Percentiles rank a stretch among this genome's conserved stretches.
These are phyloP conservation scores for Helicoverpa assulta DNA, from an alignment of 2,888 invertebrate species.

Conservation along the genomic window DNA sequence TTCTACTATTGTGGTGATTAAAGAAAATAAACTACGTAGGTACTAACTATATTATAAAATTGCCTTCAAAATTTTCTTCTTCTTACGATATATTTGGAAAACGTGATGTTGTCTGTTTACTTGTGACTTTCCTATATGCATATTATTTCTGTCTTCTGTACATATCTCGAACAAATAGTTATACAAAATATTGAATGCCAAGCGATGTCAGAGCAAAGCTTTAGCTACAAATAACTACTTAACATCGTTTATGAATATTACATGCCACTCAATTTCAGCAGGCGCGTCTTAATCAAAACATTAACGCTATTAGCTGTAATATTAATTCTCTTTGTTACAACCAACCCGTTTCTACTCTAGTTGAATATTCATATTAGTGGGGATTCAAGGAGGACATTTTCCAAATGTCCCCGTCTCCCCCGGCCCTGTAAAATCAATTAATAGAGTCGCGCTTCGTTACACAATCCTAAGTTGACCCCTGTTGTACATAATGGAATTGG, in stretches of 20 bases:
- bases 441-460: slow-evolving; percentile 81
- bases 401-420: slow-evolving; percentile 64
- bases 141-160: not conserved
- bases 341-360: slow-evolving; percentile 63
- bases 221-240: slow-evolving; percentile 55
- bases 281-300: slow-evolving; percentile 74
- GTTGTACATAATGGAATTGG: slow-evolving; percentile 71
- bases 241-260: slow-evolving; percentile 70
- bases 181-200: not conserved
- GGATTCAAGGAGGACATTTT: slow-evolving; percentile 61
- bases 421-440: slow-evolving; percentile 79
- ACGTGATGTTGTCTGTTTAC: too few relatives aligned
- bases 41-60: too few relatives aligned
- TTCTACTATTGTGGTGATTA: too few relatives aligned
- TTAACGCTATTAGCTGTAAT: slow-evolving; percentile 73
- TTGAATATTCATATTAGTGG: slow-evolving; percentile 80
- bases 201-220: slow-evolving; percentile 18
- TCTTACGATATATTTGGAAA: too few relatives aligned
- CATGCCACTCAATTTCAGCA: slow-evolving; percentile 76
- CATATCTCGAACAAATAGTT: slow-evolving; percentile 3
- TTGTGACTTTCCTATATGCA: not conserved
- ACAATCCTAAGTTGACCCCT: slow-evolving; percentile 79
- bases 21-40: too few relatives aligned
- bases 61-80: not conserved
- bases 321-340: slow-evolving; percentile 76